A percentile compares a stretch with the other conserved stretches of the same genome.
Evolutionary conservation across 2,797 vertebrate genomes (phyloP).

Genomic region (Enteromius mattozi): DNA sequence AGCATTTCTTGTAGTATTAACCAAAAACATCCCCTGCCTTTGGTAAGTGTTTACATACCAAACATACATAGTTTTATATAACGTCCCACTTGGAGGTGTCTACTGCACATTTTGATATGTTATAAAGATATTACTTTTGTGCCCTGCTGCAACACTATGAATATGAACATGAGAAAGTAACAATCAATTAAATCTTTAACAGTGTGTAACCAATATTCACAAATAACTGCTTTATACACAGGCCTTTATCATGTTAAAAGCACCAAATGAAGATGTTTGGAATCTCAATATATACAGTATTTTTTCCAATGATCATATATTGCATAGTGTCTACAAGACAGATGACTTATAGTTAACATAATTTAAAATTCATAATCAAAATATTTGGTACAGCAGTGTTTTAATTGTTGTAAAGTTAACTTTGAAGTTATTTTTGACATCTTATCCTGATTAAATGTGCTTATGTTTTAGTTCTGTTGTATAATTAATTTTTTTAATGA

Average conservation of each 20-base stretch:
- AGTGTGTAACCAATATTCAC: neutral
- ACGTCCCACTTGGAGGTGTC: conserved; percentile 45
- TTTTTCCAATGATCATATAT: neutral
- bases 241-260: neutral
- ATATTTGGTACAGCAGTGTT: conserved; percentile 32
- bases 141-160: conserved; percentile 61
- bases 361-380: neutral
- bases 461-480: conserved; percentile 3
- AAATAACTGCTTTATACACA: conserved; percentile 5
- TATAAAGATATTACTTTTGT: conserved; percentile 34
- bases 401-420: conserved; percentile 34
- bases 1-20: conserved; percentile 55
- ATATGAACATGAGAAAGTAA: neutral
- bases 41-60: conserved; percentile 67
- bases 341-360: neutral
- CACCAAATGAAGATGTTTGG: conserved; percentile 22
- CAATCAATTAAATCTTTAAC: neutral
- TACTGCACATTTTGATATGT: conserved; percentile 64
- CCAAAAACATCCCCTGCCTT: conserved; percentile 65
- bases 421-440: conserved; percentile 10
- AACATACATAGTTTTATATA: conserved; percentile 76
- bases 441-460: conserved; percentile 1
- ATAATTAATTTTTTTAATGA: conserved; percentile 3
- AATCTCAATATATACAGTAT: neutral
- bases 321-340: conserved; percentile 9